Evolutionary conservation across 1,140 invertebrate genomes (phyloP).

Genomic region (Drosophila willistoni): DNA sequence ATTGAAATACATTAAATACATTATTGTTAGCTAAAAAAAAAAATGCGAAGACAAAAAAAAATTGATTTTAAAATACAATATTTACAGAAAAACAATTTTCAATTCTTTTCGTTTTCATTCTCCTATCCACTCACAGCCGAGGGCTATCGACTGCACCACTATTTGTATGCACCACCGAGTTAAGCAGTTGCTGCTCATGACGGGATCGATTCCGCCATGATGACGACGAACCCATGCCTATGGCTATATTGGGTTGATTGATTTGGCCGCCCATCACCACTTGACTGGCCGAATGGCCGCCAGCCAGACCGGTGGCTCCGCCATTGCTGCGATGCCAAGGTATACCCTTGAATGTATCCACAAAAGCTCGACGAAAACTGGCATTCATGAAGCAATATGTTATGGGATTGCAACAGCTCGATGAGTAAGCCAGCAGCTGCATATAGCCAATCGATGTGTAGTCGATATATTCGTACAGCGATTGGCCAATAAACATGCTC

Average conservation of each 20-base stretch:
- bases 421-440: constrained; percentile 93
- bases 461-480: constrained; percentile 89
- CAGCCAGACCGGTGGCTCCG: background rate
- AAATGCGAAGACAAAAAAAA: constrained; percentile 20
- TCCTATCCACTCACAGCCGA: constrained; percentile 35
- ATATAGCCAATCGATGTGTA: constrained; percentile 90
- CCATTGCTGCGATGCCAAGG: constrained; percentile 47
- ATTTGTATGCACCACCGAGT: constrained; percentile 59
- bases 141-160: constrained; percentile 55
- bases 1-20: constrained; percentile 10
- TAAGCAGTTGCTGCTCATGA: constrained; percentile 48
- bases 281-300: constrained; percentile 52
- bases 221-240: constrained; percentile 46
- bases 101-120: constrained; percentile 27
- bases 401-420: constrained; percentile 95
- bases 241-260: constrained; percentile 28
- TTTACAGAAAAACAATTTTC: background rate
- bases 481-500: constrained; percentile 87
- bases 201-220: constrained; percentile 55
- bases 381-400: constrained; percentile 98
- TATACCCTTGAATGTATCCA: constrained; percentile 83
- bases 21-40: constrained; percentile 27
- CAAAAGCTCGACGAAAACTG: constrained; percentile 90
- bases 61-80: constrained; percentile 15
- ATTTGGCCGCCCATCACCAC: constrained; percentile 23